Conservation (phyloP, 53 echinoderm and acorn worm genomes). For the Crossaster papposus region DNA sequence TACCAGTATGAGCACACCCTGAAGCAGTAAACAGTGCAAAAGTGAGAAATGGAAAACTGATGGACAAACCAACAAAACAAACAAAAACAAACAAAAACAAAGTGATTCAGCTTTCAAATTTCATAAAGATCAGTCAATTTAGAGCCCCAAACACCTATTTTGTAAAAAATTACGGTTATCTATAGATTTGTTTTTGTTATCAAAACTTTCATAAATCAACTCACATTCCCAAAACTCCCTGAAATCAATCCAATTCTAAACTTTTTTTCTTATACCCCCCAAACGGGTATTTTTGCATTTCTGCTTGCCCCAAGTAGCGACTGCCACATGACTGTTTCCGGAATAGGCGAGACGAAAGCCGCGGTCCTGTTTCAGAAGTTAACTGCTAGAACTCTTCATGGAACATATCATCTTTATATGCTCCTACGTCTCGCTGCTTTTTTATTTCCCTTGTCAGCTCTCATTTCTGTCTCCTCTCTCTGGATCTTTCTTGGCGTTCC, state of each 20-base stretch:
- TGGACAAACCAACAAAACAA: too few species aligned
- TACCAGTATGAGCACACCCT: too few species aligned
- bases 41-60: too few species aligned
- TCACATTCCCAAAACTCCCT: not conserved
- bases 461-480: conserved; percentile 26
- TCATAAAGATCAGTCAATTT: too few species aligned
- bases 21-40: too few species aligned
- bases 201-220: not conserved
- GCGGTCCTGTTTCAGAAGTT: conserved; percentile 23
- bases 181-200: too few species aligned
- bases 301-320: conserved; percentile 21
- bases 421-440: not conserved
- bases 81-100: too few species aligned
- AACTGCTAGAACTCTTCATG: conserved; percentile 27
- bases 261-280: conserved; percentile 22
- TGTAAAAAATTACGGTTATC: too few species aligned
- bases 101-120: too few species aligned
- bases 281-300: too few species aligned
- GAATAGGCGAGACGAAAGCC: conserved; percentile 23
- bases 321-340: conserved; percentile 51
- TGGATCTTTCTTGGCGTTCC: not conserved
- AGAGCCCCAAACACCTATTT: too few species aligned
- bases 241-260: too few species aligned
- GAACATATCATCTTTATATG: not conserved
- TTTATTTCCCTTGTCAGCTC: conserved; percentile 4